Evolutionary conservation across 2,888 invertebrate genomes (phyloP), one percentile per base, ranked within the genome.

Genomic region (Apamea sordens): DNA sequence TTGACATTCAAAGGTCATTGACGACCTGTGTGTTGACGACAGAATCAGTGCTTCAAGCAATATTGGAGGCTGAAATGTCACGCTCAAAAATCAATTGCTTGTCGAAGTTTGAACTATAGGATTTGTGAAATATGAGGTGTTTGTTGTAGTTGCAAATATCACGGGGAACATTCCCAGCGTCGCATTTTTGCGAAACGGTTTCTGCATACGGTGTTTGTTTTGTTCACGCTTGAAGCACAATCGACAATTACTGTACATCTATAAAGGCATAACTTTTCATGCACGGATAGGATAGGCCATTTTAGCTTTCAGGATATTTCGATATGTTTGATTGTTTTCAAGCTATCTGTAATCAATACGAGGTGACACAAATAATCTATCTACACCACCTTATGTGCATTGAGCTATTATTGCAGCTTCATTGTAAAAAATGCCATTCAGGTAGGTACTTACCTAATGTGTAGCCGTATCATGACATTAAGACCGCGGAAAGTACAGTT

Each of bases 1-100:
- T 92, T 92, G 94, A 89, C 92, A 93, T 94, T 94, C 91, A 94
- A 93, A 93, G 93, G 93, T 93, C 91, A 90, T 90, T 90, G 85
- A 73, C 69, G 69, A 73, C 36, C 32, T 53, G 75, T 41, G n/a
- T 68, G 70, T 61, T 68, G 91, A 89, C 90, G 84, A 91, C 87
- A 88, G 87, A 89, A 88, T 76, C 82, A 87, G 75, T 84, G 84
- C 85, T 87, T 80, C 83, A 87, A 90, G 82, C 79, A 76, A 78
- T 88, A 88, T 88, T 87, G 82, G 85, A 86, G 86, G 83, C 83
- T 79, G 15, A 88, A 89, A 91, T 88, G 91, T 86, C 89, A 90
- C 86, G 85, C 89, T 81, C 73, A 76, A 86, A 88, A 86, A 85
- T 84, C 79, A 85, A 87, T 85, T 83, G 82, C 76, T 83, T 84